Conservation (phyloP, 2,797 vertebrate species). For the Diceros bicornis region DNA sequence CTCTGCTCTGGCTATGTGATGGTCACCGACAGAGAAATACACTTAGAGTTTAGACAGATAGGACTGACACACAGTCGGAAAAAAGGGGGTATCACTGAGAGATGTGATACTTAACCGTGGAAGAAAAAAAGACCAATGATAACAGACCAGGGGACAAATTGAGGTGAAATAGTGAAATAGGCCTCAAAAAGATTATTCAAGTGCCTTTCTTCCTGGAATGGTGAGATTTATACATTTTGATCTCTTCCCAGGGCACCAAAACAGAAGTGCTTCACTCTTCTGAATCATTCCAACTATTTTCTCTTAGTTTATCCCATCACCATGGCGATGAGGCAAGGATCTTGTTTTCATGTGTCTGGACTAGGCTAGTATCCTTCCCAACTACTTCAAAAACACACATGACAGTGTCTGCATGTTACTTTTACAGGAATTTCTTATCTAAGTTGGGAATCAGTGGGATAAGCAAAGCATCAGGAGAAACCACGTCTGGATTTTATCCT, state of each 20-base stretch:
- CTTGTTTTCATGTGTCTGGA: neutral
- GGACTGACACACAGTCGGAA: neutral
- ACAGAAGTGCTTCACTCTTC: neutral
- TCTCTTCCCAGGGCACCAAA: neutral
- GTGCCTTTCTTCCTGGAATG: neutral
- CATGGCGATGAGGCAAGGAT: neutral
- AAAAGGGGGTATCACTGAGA: neutral
- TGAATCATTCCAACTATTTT: neutral
- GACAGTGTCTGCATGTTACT: neutral
- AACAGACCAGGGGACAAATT: neutral
- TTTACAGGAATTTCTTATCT: neutral
- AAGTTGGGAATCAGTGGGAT: neutral
- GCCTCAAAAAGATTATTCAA: neutral
- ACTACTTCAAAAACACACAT: neutral
- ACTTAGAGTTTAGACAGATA: neutral
- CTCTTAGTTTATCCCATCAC: neutral
- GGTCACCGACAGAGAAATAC: neutral
- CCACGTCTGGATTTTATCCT: neutral
- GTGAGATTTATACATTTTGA: neutral
- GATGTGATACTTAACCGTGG: neutral
- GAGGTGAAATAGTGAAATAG: neutral
- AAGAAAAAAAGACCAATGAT: neutral
- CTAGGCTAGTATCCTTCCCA: neutral
- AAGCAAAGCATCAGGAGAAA: neutral
- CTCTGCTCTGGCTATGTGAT: neutral